Evolutionary conservation across 2,888 invertebrate genomes (phyloP), one percentile per base, ranked within the genome.

Genomic region (Drosophila pseudotakahashii): DNA sequence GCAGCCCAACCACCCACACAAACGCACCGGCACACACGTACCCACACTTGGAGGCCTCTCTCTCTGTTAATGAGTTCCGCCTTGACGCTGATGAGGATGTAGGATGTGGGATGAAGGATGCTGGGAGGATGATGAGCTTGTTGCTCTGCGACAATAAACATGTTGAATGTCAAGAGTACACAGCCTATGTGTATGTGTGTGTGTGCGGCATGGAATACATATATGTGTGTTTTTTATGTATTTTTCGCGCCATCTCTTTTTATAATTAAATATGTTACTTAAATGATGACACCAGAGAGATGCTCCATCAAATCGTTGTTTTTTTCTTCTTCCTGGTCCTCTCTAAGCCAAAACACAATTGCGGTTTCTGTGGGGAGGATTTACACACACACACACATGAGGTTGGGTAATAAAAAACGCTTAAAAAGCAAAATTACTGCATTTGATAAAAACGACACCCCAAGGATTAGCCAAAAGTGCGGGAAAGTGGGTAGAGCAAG

Each of bases 141-240:
- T 60, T 67, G 48, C 69, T 72, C 42, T 45, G 44, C 59, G 57
- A 67, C 54, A 73, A 73, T 61, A 68, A 75, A 75, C 75, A 55
- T 75, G 71, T 75, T 75, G 71, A 79, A 76, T 78, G 73, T 78
- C 79, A 78, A 78, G 76, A 54, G 62, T 52, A 61, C 48, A 63
- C 48, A 57, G 60, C 10, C 58, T n/a, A 60, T 32, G 52, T 26
- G 41, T 37, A n/a, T n/a, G 16, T 10, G 54, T 45, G 60, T 39
- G 30, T 44, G 50, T 48, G 69, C 26, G 37, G 30, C 16, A 36
- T 7, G n/a, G n/a, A n/a, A 26, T 45, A 13, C 39, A 11, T 53
- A 26, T 30, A 47, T 23, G 23, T 19, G 19, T 39, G 41, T 41
- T 32, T 32, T 58, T 48, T 41, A 50, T 55, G 41, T 70, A 42